A percentile compares a stretch with the other conserved stretches of the same genome.
Conservation (phyloP, 2,888 invertebrate species). For the Drosophila kokeensis region DNA sequence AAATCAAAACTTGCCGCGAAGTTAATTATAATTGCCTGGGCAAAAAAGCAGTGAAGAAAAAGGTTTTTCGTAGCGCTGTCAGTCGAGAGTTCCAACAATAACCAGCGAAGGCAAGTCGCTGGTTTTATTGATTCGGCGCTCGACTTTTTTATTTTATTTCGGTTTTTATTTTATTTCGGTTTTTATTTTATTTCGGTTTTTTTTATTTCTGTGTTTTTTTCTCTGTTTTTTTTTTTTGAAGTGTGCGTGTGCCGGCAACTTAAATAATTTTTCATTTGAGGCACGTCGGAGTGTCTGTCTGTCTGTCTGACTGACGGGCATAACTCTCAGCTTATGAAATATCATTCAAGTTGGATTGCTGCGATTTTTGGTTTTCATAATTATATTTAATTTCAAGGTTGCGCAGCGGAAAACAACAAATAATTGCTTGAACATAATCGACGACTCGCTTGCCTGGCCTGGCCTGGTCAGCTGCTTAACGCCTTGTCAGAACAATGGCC, state of each 20-base stretch:
- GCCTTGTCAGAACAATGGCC: slow-evolving; percentile 78
- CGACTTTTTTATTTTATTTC: slow-evolving; percentile 42
- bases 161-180: neutral
- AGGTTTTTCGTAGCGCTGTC: slow-evolving; percentile 34
- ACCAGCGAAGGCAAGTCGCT: slow-evolving; percentile 49
- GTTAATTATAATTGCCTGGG: slow-evolving; percentile 79
- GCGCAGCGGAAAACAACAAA: slow-evolving; percentile 69
- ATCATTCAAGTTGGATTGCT: slow-evolving; percentile 68
- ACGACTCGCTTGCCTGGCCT: slow-evolving; percentile 21
- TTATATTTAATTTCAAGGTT: slow-evolving; percentile 82
- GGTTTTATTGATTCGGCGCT: slow-evolving; percentile 77
- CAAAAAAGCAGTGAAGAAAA: slow-evolving; percentile 51
- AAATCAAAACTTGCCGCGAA: slow-evolving; percentile 81
- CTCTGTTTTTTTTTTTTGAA: slow-evolving; percentile 32
- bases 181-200: slow-evolving; percentile 26
- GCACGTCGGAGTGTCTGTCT: slow-evolving; percentile 53
- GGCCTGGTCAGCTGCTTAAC: slow-evolving; percentile 72
- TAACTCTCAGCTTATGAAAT: slow-evolving; percentile 69
- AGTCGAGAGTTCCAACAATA: slow-evolving; percentile 19
- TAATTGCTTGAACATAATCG: slow-evolving; percentile 66
- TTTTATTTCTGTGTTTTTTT: neutral
- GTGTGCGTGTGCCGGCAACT: slow-evolving; percentile 77
- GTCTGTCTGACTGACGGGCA: slow-evolving; percentile 21
- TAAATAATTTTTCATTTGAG: slow-evolving; percentile 79
- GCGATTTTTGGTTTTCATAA: slow-evolving; percentile 69